Evolutionary conservation across 2,888 invertebrate genomes (phyloP).

Genomic region (Caradrina clavipalpis): DNA sequence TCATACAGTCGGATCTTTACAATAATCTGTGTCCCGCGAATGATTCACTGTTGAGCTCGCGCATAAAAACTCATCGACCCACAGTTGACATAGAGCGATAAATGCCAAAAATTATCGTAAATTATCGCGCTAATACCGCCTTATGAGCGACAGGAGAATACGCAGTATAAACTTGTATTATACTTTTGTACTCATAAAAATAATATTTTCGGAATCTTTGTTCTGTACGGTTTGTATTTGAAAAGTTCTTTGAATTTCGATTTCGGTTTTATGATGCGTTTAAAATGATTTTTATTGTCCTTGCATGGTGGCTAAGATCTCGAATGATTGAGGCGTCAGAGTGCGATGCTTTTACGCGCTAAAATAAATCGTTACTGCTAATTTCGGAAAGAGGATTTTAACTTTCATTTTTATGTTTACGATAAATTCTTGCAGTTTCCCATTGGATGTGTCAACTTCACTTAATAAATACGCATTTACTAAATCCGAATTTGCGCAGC

Average conservation of each 20-base stretch:
- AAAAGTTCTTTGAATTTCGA: slow-evolving; percentile 71
- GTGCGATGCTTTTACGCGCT: slow-evolving; percentile 35
- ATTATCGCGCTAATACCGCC: slow-evolving; percentile 80
- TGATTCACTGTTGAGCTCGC: slow-evolving; percentile 76
- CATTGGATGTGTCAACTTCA: slow-evolving; percentile 25
- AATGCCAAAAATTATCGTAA: slow-evolving; percentile 84
- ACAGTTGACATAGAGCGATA: slow-evolving; percentile 84
- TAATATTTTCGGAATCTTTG: slow-evolving; percentile 80
- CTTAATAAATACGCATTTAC: slow-evolving; percentile 1
- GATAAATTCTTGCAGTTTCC: slow-evolving; percentile 23
- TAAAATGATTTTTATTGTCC: slow-evolving; percentile 72
- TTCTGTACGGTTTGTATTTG: slow-evolving; percentile 65
- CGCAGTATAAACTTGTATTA: slow-evolving; percentile 79
- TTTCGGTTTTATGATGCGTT: slow-evolving; percentile 63
- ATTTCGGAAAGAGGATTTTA: slow-evolving; percentile 44
- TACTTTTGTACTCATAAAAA: slow-evolving; percentile 78
- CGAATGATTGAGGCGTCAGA: slow-evolving; percentile 57
- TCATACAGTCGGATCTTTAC: slow-evolving; percentile 46
- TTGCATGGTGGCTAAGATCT: slow-evolving; percentile 42
- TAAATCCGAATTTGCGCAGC: not conserved
- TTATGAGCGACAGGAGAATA: slow-evolving; percentile 81
- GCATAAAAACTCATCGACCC: slow-evolving; percentile 81
- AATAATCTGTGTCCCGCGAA: slow-evolving; percentile 66
- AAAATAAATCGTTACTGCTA: slow-evolving; percentile 54
- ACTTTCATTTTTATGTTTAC: slow-evolving; percentile 41